Evolutionary conservation across 2,113 vertebrate genomes (phyloP), one percentile per base, ranked within the genome.

Genomic region (Paramisgurnus dabryanus): DNA sequence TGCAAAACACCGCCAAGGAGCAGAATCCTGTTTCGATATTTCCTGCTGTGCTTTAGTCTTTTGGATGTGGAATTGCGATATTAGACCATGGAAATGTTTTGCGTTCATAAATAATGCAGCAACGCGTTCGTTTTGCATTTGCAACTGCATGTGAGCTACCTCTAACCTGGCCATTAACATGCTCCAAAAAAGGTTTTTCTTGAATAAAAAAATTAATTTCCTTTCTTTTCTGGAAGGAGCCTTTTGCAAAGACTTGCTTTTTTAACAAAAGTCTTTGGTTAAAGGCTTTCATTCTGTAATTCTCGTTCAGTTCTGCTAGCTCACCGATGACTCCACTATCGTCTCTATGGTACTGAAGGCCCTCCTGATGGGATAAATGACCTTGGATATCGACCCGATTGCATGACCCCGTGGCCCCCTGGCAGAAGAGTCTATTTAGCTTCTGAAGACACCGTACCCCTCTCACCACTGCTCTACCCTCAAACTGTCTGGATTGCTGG

Each of bases 401-500:
- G 85, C 82, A 72, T 81, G 80, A 76, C 85, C 85, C 63, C 67
- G 11, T 60, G 41, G 77, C 72, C 81, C 67, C 77, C 80, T 55
- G 76, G 72, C 77, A 71, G 71, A 60, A 78, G 50, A 60, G 71
- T 82, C 82, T 68, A 78, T 86, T 81, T 83, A 83, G 81, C 81
- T 83, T 80, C 61, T 60, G 79, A 71, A 40, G 84, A 77, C 88
- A 87, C 88, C 87, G 82, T 87, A 83, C 88, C 77, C 72, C 66
- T 80, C 83, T 55, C 82, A 65, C 81, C 84, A 85, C 78, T 82
- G 82, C 80, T 82, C 34, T 22, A 68, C 66, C 76, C 72, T 87
- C 73, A 70, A 77, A 89, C 80, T 87, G 80, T 87, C 85, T 79
- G 86, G 86, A 87, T 89, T 85, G 83, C 87, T 82, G 72, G 64